Conservation (phyloP, 2,113 vertebrate species). For the Dasyornis broadbenti region DNA sequence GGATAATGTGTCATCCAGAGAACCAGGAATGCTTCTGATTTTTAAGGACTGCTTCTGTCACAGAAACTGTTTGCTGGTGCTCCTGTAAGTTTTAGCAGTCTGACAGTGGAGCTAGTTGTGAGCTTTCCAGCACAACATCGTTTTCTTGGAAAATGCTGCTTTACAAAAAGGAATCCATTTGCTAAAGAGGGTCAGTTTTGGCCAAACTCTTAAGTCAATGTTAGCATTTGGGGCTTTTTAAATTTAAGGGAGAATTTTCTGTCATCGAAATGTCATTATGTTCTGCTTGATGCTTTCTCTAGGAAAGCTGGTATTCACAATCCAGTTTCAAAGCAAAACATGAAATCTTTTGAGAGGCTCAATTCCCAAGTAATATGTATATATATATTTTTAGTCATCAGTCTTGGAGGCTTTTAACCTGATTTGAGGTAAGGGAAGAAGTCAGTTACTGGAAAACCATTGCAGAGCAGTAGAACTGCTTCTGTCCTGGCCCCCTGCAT, state of each 20-base stretch:
- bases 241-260: neutral
- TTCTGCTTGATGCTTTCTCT: neutral
- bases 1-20: neutral
- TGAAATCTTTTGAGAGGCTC: neutral
- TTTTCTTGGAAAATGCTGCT: neutral
- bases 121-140: neutral
- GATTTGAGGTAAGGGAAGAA: neutral
- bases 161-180: neutral
- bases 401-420: neutral
- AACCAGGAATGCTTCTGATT: neutral
- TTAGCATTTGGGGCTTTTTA: neutral
- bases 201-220: neutral
- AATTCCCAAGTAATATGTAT: neutral
- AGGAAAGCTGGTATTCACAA: neutral
- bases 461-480: neutral
- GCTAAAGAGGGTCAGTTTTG: neutral
- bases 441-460: neutral
- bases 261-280: neutral
- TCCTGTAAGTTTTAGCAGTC: neutral
- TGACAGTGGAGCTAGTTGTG: neutral
- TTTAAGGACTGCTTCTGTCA: neutral
- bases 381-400: neutral
- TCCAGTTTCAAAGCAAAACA: neutral
- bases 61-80: neutral
- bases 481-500: rapidly evolving